These are phyloP conservation scores for Lacerta agilis DNA, from an alignment of 2,797 vertebrate genomes.

Conservation along the genomic window DNA sequence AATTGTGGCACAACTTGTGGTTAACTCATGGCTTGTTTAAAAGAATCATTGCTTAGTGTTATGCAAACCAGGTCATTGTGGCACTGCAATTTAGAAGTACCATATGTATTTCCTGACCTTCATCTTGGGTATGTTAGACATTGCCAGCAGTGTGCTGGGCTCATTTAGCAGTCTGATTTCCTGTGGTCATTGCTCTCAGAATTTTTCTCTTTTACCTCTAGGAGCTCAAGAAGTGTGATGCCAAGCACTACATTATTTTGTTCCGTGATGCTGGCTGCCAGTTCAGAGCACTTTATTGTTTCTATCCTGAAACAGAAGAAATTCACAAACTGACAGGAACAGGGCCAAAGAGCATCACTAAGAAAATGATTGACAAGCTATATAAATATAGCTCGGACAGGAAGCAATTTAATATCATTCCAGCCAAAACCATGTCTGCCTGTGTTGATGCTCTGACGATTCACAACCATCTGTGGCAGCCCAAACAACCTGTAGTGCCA, in stretches of 20 bases:
- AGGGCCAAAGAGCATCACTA: constrained; percentile 93
- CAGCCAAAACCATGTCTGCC: constrained; percentile 96
- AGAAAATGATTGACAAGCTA: constrained; percentile 98
- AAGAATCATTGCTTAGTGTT: too few species aligned
- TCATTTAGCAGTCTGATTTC: neutral
- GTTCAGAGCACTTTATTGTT: constrained; percentile 95
- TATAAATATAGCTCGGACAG: constrained; percentile 98
- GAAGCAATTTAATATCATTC: constrained; percentile 95
- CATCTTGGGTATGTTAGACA: neutral
- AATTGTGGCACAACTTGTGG: too few species aligned
- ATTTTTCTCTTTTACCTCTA: neutral
- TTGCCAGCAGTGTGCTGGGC: too few species aligned
- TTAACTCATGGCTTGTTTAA: too few species aligned
- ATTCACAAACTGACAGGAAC: constrained; percentile 94
- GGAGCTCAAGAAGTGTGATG: constrained; percentile 88
- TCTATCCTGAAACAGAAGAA: constrained; percentile 93
- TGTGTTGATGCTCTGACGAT: constrained; percentile 97
- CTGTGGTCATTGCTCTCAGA: neutral
- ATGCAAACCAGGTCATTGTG: too few species aligned
- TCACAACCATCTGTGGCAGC: constrained; percentile 96
- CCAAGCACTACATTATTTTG: constrained; percentile 97
- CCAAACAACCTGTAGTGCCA: constrained; percentile 88
- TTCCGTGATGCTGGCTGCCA: constrained; percentile 97
- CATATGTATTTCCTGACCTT: neutral
- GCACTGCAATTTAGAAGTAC: neutral